phyloP scores from a whole-genome alignment of 2,888 invertebrate species.

The Tanypteryx hageni region DNA sequence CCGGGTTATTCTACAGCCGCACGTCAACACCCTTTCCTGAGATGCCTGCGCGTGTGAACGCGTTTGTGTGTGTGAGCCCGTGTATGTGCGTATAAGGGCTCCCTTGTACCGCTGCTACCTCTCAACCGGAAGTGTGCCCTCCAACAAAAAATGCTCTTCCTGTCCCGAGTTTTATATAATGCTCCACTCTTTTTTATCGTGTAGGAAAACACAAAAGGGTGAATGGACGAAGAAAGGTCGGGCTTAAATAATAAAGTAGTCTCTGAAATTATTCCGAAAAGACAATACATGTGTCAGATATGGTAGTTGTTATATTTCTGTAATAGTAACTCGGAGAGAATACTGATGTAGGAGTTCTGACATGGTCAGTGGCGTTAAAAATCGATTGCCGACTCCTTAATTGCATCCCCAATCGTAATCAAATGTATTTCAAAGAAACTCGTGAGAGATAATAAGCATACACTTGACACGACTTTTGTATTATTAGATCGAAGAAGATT shows the following conservation, averaged over 20 bases:
- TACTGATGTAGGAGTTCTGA: slow-evolving; percentile 22
- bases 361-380: not conserved
- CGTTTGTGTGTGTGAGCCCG: not conserved
- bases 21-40: not conserved
- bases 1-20: not conserved
- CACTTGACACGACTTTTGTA: no score
- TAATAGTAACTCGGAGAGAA: slow-evolving; percentile 19
- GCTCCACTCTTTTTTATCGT: not conserved
- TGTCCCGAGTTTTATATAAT: not conserved
- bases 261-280: not conserved
- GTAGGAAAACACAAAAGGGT: not conserved
- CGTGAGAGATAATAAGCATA: not conserved
- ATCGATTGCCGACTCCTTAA: no score
- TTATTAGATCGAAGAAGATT: no score
- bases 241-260: not conserved
- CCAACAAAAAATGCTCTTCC: not conserved
- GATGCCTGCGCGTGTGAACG: not conserved
- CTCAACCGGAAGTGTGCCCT: not conserved
- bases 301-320: not conserved
- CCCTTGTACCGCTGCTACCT: not conserved
- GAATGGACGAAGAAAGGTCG: not conserved
- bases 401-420: not conserved
- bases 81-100: not conserved
- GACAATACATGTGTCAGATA: not conserved
- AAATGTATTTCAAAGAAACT: not conserved